phyloP scores from a whole-genome alignment of 2,113 vertebrate species.

The Collichthys lucidus region DNA sequence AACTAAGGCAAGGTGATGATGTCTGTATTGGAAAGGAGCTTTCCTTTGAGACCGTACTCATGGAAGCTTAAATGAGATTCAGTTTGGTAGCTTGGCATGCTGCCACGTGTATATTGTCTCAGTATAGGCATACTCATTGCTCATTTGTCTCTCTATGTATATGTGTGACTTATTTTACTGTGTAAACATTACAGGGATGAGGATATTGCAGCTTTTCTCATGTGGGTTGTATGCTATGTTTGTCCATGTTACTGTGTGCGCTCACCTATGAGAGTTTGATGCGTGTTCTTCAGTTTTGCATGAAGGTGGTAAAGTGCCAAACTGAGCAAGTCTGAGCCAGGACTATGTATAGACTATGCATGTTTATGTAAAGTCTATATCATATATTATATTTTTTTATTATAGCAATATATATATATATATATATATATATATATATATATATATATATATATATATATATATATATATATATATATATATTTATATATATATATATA shows the following conservation, averaged over 20 bases:
- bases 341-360: conserved; percentile 13
- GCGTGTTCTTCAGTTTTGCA: conserved; percentile 3
- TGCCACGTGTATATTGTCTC: conserved; percentile 56
- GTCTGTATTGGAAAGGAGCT: conserved; percentile 53
- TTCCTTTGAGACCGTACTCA: conserved; percentile 55
- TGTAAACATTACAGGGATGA: conserved; percentile 21
- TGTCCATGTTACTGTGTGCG: neutral
- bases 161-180: conserved; percentile 28
- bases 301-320: neutral
- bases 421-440: too few relatives aligned
- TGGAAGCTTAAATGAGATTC: conserved; percentile 65
- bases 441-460: too few relatives aligned
- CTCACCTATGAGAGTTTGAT: conserved; percentile 15
- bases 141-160: conserved; percentile 52
- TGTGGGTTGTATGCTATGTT: conserved; percentile 10
- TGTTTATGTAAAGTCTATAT: conserved; percentile 22
- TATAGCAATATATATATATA: too few relatives aligned
- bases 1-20: conserved; percentile 51
- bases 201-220: conserved; percentile 9
- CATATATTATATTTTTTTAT: neutral
- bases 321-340: conserved; percentile 16
- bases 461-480: too few relatives aligned
- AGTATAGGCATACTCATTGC: conserved; percentile 21
- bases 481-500: neutral
- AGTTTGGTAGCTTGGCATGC: conserved; percentile 54